phyloP scores from a whole-genome alignment of 2,888 invertebrate species.

The Byasa hedistus region DNA sequence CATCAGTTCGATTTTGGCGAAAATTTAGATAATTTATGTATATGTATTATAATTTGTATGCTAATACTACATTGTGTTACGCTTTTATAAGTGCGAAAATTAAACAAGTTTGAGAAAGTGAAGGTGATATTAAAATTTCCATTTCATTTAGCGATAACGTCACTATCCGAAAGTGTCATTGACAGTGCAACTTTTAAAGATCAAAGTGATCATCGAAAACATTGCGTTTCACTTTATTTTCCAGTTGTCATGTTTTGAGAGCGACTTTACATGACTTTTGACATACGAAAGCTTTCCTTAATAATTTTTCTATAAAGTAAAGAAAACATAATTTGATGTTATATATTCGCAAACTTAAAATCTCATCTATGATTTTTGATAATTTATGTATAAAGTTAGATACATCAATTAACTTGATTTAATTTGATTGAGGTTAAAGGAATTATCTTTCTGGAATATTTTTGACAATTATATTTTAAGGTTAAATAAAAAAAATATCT shows the following conservation, averaged over 20 bases:
- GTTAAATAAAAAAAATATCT: too few relatives aligned
- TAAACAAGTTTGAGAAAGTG: conserved; percentile 19
- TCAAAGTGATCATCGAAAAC: conserved; percentile 15
- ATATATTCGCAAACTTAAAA: not conserved
- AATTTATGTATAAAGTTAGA: too few relatives aligned
- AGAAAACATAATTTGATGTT: not conserved
- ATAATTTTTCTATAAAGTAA: not conserved
- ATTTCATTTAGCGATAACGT: conserved; percentile 15
- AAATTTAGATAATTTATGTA: not conserved
- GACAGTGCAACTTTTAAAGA: conserved; percentile 26
- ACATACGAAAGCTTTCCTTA: not conserved
- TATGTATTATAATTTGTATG: not conserved
- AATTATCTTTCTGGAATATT: not conserved
- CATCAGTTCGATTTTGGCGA: not conserved
- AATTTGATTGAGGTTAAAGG: not conserved
- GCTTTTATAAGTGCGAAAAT: not conserved
- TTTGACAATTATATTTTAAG: not conserved
- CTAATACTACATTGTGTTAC: not conserved
- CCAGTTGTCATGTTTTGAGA: not conserved
- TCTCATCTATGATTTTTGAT: too few relatives aligned
- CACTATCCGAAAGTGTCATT: conserved; percentile 26
- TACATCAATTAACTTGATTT: not conserved
- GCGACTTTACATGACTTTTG: not conserved
- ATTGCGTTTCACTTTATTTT: conserved; percentile 23
- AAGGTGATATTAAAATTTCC: conserved; percentile 21